A percentile compares a stretch with the other conserved stretches of the same genome.
Evolutionary conservation across 2,113 vertebrate genomes (phyloP).

Genomic region (Cynopterus brachyotis): DNA sequence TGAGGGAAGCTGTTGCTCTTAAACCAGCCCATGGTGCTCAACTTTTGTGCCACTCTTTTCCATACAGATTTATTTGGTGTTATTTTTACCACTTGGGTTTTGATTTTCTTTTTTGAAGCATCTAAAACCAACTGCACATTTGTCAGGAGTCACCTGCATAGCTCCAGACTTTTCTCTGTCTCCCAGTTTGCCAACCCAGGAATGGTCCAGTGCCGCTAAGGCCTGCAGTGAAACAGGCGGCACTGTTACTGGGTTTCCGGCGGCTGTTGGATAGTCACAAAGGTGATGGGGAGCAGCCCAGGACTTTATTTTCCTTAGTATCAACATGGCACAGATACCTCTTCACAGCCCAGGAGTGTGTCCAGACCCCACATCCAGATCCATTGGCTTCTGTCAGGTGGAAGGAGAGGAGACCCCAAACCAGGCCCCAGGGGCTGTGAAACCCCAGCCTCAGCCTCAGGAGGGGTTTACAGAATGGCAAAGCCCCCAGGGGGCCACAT

Average conservation of each 20-base stretch:
- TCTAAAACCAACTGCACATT: background rate
- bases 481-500: background rate
- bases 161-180: background rate
- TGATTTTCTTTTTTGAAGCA: background rate
- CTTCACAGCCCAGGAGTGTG: background rate
- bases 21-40: background rate
- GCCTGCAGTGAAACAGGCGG: background rate
- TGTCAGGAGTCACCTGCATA: background rate
- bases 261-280: background rate
- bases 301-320: background rate
- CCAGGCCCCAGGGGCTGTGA: background rate
- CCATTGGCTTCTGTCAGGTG: background rate
- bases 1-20: background rate
- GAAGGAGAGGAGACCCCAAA: background rate
- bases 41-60: background rate
- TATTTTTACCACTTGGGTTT: background rate
- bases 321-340: background rate
- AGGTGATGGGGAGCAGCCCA: background rate
- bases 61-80: background rate
- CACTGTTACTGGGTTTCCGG: background rate
- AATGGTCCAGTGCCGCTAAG: background rate
- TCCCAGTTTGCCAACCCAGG: background rate
- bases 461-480: background rate
- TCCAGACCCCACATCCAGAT: background rate
- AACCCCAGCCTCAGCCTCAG: background rate